These are phyloP conservation scores for Chinchilla lanigera DNA, from an alignment of 2,113 vertebrate species.

Conservation along the genomic window DNA sequence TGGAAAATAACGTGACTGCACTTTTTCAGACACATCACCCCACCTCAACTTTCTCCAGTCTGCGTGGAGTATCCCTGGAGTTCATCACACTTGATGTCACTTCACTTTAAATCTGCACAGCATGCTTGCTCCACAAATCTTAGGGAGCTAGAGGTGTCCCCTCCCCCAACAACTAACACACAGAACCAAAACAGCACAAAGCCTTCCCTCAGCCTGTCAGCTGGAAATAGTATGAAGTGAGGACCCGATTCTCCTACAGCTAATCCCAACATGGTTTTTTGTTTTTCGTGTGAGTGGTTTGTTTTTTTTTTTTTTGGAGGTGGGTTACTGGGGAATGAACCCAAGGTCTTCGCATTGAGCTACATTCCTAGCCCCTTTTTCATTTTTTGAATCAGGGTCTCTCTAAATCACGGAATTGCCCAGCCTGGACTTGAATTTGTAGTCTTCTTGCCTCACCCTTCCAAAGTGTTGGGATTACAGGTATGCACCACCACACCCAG, in stretches of 20 bases:
- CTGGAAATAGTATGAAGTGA: fast-evolving
- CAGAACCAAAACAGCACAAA: background rate
- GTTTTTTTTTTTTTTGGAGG: background rate
- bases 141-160: background rate
- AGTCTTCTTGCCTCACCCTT: background rate
- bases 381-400: background rate
- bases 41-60: background rate
- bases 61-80: background rate
- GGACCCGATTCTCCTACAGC: background rate
- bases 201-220: background rate
- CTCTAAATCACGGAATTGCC: background rate
- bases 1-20: background rate
- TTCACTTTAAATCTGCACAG: background rate
- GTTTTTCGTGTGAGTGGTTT: background rate
- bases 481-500: background rate
- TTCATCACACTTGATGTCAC: background rate
- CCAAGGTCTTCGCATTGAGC: background rate
- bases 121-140: background rate
- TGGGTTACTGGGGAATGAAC: background rate
- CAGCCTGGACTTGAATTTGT: background rate
- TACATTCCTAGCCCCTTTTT: background rate
- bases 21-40: background rate
- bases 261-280: background rate
- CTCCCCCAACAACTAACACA: background rate
- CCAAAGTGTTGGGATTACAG: background rate